Evolutionary conservation across 2,797 vertebrate genomes (phyloP).

Genomic region (Anguilla anguilla): DNA sequence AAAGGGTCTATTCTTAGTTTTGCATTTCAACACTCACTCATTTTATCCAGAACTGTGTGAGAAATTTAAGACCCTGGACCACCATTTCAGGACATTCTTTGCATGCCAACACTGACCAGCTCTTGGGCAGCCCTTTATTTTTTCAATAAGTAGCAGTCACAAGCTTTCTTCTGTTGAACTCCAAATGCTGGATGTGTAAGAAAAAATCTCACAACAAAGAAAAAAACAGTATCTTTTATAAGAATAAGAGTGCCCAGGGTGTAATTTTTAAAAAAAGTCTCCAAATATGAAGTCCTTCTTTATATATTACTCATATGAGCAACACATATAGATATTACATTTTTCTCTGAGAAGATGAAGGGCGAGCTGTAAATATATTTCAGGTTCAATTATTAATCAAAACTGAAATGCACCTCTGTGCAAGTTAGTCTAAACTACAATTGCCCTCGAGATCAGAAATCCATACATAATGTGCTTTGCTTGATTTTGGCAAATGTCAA

Average conservation of each 20-base stretch:
- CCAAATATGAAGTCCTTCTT: neutral
- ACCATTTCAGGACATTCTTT: conserved; percentile 42
- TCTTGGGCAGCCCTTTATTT: conserved; percentile 22
- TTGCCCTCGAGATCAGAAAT: neutral
- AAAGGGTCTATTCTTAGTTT: conserved; percentile 35
- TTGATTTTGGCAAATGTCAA: conserved; percentile 8
- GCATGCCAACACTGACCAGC: conserved; percentile 37
- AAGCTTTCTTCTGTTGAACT: neutral
- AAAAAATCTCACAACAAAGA: neutral
- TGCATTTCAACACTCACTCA: conserved; percentile 20
- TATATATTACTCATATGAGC: neutral
- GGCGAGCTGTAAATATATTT: neutral
- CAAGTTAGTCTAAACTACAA: neutral
- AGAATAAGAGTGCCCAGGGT: neutral
- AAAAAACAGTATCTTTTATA: neutral
- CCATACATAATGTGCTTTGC: neutral
- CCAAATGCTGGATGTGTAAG: neutral
- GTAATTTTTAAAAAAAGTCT: neutral
- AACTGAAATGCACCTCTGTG: neutral
- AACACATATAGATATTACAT: neutral
- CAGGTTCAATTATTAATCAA: neutral
- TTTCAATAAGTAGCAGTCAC: conserved; percentile 26
- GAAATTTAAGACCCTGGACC: conserved; percentile 31
- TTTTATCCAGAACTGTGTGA: conserved; percentile 18
- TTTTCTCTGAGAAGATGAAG: neutral